Percentiles rank a stretch among this genome's conserved stretches.
Evolutionary conservation across 2,113 vertebrate genomes (phyloP).

Genomic region (Alosa alosa): DNA sequence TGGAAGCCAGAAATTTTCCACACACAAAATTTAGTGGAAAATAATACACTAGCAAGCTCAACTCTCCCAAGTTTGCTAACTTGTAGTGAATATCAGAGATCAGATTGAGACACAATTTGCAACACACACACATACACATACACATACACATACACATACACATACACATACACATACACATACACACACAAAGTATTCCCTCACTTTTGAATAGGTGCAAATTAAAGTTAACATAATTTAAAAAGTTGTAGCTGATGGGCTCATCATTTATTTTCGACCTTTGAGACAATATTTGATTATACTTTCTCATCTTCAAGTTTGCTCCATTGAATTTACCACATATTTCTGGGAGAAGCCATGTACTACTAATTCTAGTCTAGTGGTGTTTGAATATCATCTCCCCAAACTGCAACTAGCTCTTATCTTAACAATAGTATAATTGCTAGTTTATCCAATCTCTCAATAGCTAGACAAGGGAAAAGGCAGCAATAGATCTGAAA

Average conservation of each 20-base stretch:
- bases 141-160: background rate
- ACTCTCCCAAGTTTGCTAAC: background rate
- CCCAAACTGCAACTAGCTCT: conserved; percentile 67
- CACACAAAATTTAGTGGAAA: background rate
- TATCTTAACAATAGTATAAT: conserved; percentile 73
- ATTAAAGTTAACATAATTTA: background rate
- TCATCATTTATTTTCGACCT: background rate
- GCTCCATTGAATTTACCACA: conserved; percentile 16
- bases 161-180: background rate
- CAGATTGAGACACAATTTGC: background rate
- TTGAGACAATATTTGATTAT: background rate
- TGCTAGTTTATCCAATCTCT: conserved; percentile 68
- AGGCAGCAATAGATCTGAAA: conserved; percentile 61
- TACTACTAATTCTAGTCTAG: conserved; percentile 67
- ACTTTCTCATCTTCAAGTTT: background rate
- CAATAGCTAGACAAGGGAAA: conserved; percentile 60
- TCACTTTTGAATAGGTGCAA: background rate
- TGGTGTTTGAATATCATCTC: conserved; percentile 59
- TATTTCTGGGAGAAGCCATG: conserved; percentile 53
- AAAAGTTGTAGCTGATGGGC: background rate
- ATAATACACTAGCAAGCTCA: background rate
- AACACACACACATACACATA: background rate
- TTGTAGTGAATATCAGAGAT: background rate
- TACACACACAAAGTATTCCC: background rate
- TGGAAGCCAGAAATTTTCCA: conserved; percentile 48